phyloP scores from a whole-genome alignment of 2,888 invertebrate species.

The Allolobophora icterica region DNA sequence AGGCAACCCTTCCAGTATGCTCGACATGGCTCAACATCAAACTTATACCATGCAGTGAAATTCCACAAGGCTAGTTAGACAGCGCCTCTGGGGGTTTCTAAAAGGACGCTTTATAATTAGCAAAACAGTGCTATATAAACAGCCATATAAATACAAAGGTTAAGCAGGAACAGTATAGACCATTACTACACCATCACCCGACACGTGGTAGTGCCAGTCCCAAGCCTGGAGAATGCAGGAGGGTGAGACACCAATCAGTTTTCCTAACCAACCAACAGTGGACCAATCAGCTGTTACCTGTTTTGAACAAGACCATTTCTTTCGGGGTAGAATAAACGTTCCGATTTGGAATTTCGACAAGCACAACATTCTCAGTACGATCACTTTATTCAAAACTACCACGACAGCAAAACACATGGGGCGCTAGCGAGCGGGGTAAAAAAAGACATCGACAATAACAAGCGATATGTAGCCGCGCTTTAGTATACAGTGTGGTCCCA shows the following conservation, averaged over 20 bases:
- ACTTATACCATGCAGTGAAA: neutral
- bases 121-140: no score
- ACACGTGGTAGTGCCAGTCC: no score
- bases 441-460: neutral
- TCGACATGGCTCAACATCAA: neutral
- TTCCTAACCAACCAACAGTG: neutral
- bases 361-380: neutral
- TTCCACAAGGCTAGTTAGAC: neutral
- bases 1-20: neutral
- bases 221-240: no score
- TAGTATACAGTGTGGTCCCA: neutral
- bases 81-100: neutral
- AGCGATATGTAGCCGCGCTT: constrained; percentile 5
- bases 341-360: neutral
- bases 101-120: no score
- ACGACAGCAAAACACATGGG: neutral
- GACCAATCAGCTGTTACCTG: neutral
- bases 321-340: neutral
- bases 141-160: no score
- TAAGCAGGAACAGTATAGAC: no score
- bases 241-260: no score
- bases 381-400: neutral
- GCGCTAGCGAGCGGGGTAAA: neutral
- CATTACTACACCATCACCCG: no score
- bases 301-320: neutral